These are phyloP conservation scores for Polydesmus complanatus DNA, from an alignment of 2,888 invertebrate species.

Conservation along the genomic window DNA sequence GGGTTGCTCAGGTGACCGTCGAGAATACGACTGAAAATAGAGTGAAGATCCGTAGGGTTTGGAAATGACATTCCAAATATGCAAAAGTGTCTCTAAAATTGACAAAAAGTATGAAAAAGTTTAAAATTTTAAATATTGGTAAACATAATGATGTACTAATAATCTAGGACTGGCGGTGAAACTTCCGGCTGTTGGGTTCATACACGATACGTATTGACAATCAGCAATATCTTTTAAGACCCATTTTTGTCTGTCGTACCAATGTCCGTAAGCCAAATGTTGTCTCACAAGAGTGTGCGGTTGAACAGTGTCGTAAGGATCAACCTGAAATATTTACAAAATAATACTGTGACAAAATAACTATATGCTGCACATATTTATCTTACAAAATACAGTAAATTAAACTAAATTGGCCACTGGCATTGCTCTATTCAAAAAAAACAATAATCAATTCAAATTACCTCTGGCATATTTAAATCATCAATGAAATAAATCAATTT, in stretches of 20 bases:
- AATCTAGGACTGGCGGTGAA: slow-evolving; percentile 91
- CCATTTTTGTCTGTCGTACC: slow-evolving; percentile 86
- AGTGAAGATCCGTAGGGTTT: slow-evolving; percentile 63
- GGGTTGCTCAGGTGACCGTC: slow-evolving; percentile 69
- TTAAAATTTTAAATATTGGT: neutral
- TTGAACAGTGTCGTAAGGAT: slow-evolving; percentile 87
- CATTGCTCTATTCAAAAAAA: neutral
- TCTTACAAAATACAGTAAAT: neutral
- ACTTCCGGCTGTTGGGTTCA: slow-evolving; percentile 96
- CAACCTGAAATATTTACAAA: slow-evolving; percentile 40
- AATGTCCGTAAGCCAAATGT: slow-evolving; percentile 89
- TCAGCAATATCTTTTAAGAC: slow-evolving; percentile 88
- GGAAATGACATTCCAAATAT: slow-evolving; percentile 55
- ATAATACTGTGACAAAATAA: no score
- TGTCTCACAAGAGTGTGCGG: slow-evolving; percentile 91
- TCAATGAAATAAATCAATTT: slow-evolving; percentile 88
- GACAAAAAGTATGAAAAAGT: slow-evolving; percentile 2
- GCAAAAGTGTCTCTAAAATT: slow-evolving; percentile 34
- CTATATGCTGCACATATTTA: no score
- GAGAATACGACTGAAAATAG: slow-evolving; percentile 78
- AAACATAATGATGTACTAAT: slow-evolving; percentile 38
- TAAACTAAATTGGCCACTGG: neutral
- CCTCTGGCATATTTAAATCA: slow-evolving; percentile 97
- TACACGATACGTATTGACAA: slow-evolving; percentile 91
- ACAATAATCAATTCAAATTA: slow-evolving; percentile 32